These are phyloP conservation scores for Cosmia pyralina DNA, from an alignment of 2,888 invertebrate species.

Conservation along the genomic window DNA sequence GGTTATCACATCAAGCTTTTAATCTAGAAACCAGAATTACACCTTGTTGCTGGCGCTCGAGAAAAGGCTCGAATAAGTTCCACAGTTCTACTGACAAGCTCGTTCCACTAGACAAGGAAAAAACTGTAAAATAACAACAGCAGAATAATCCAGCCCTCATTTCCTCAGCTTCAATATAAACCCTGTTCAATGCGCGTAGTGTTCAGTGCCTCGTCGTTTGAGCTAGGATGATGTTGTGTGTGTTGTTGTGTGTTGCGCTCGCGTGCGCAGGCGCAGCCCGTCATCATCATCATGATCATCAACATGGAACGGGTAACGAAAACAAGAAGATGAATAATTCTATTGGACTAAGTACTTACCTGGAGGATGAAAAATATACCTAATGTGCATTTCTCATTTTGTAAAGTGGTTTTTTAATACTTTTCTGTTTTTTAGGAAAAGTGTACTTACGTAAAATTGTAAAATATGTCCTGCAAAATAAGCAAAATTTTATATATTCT, in stretches of 20 bases:
- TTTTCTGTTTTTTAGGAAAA: background rate
- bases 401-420: background rate
- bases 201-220: constrained; percentile 7
- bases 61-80: background rate
- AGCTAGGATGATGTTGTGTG: constrained; percentile 25
- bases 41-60: background rate
- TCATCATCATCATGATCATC: constrained; percentile 17
- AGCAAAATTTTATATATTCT: background rate
- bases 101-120: constrained; percentile 9
- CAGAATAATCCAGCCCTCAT: background rate
- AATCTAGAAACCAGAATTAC: background rate
- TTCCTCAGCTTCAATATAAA: constrained; percentile 18
- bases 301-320: constrained; percentile 8
- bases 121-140: background rate
- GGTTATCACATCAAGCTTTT: too few relatives aligned
- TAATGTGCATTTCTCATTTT: background rate
- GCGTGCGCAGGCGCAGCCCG: constrained; percentile 21
- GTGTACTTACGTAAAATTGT: background rate
- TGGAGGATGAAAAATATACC: background rate
- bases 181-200: background rate
- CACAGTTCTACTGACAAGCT: background rate
- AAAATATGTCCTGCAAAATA: background rate
- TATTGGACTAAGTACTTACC: background rate
- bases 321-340: background rate
- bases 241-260: constrained; percentile 36